phyloP scores from a whole-genome alignment of 1,140 invertebrate genomes.

The Muscidifurax raptorellus region DNA sequence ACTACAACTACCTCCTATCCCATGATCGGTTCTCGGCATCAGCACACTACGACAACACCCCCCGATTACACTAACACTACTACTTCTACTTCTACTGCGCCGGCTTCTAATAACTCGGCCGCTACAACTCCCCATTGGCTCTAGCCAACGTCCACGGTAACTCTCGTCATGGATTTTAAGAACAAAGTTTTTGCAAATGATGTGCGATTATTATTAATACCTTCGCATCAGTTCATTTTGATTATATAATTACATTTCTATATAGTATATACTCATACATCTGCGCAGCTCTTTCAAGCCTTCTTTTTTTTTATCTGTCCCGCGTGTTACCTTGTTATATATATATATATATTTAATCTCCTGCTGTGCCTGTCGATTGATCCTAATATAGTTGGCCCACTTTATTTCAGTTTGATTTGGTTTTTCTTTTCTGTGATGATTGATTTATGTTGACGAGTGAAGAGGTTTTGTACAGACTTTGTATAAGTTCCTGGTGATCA shows the following conservation, averaged over 20 bases:
- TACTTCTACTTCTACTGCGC: slow-evolving; percentile 55
- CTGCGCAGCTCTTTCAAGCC: not conserved
- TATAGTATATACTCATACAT: not conserved
- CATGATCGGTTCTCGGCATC: slow-evolving; percentile 69
- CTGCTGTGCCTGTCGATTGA: not conserved
- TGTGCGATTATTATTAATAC: not conserved
- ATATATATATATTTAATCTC: not conserved
- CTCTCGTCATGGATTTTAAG: slow-evolving; percentile 74
- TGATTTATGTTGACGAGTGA: not conserved
- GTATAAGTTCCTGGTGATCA: too few relatives aligned
- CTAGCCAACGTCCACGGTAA: slow-evolving; percentile 74
- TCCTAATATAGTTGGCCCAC: not conserved
- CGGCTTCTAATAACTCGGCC: slow-evolving; percentile 65
- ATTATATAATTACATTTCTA: not conserved
- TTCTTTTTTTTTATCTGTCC: not conserved
- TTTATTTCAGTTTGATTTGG: not conserved
- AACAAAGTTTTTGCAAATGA: slow-evolving; percentile 53
- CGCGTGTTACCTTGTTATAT: not conserved
- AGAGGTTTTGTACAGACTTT: not conserved
- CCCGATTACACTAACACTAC: slow-evolving; percentile 75
- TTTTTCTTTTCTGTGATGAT: not conserved
- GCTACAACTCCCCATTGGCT: slow-evolving; percentile 71
- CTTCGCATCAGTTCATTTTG: not conserved
- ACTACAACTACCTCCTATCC: slow-evolving; percentile 70
- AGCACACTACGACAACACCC: slow-evolving; percentile 74